A percentile compares a stretch with the other conserved stretches of the same genome.
Evolutionary conservation across 2,113 vertebrate genomes (phyloP).

Genomic region (Oxyruncus cristatus): DNA sequence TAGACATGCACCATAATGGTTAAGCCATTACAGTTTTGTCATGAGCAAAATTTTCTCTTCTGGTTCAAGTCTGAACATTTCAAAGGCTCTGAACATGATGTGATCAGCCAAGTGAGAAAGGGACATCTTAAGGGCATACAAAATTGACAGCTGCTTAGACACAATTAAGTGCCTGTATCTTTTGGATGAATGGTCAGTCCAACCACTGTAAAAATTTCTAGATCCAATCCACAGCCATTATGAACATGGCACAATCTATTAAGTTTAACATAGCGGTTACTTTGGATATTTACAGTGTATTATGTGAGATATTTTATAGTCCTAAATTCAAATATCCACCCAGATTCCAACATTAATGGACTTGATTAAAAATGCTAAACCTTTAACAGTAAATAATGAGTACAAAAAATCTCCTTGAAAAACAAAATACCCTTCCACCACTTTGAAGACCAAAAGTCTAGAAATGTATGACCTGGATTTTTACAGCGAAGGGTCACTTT

Average conservation of each 20-base stretch:
- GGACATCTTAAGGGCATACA: conserved; percentile 25
- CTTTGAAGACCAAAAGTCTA: neutral
- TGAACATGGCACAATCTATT: neutral
- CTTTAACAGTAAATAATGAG: neutral
- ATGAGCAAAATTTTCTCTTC: conserved; percentile 13
- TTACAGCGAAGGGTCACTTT: neutral
- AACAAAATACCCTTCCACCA: neutral
- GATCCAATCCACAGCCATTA: neutral
- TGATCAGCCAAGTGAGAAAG: conserved; percentile 18
- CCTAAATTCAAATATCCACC: neutral
- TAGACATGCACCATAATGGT: neutral
- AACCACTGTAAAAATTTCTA: conserved; percentile 23
- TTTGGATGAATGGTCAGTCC: conserved; percentile 43
- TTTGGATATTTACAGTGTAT: neutral
- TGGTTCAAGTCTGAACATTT: neutral
- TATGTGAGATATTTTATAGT: neutral
- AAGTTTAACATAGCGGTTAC: neutral
- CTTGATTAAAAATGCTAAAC: neutral
- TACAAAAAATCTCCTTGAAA: neutral
- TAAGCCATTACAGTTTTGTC: neutral
- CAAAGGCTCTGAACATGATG: neutral
- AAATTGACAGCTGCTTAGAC: conserved; percentile 52
- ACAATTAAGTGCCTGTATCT: conserved; percentile 32
- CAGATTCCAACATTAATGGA: neutral
- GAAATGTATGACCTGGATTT: neutral